Evolutionary conservation across 2,888 invertebrate species (phyloP).

Genomic region (Lithophane ornitopus): DNA sequence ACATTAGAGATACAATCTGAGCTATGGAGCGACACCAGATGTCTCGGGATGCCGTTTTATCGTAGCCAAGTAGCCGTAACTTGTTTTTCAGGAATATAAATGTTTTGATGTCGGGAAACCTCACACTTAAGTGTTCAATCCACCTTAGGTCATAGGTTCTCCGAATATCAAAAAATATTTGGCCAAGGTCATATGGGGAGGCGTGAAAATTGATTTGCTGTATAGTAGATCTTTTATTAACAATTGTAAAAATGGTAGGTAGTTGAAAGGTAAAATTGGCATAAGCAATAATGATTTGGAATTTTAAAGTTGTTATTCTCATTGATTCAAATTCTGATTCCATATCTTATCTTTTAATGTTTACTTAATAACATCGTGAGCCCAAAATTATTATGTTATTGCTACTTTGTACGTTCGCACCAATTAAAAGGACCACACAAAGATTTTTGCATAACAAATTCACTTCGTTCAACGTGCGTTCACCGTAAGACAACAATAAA

Average conservation of each 20-base stretch:
- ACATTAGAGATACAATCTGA: slow-evolving; percentile 71
- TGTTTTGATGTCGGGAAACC: slow-evolving; percentile 47
- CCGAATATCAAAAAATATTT: no score
- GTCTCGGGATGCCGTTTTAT: slow-evolving; percentile 58
- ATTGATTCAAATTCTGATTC: slow-evolving; percentile 14
- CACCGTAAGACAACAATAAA: neutral
- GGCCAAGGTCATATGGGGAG: no score
- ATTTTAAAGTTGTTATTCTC: neutral
- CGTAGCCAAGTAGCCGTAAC: slow-evolving; percentile 64
- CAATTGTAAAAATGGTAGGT: neutral
- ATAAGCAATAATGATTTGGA: neutral
- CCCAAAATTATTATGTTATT: slow-evolving; percentile 32
- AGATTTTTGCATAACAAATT: slow-evolving; percentile 2
- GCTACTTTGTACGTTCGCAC: slow-evolving; percentile 48
- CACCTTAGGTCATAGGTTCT: no score
- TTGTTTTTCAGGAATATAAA: slow-evolving; percentile 75
- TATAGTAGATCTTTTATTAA: neutral
- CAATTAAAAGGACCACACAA: slow-evolving; percentile 55
- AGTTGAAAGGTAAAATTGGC: neutral
- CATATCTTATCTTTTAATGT: slow-evolving; percentile 39
- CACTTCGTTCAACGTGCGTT: neutral
- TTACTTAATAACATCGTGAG: slow-evolving; percentile 28
- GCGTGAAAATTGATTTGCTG: no score
- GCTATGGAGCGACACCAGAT: slow-evolving; percentile 58
- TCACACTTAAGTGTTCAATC: slow-evolving; percentile 10